Percentiles rank a stretch among this genome's conserved stretches.
Evolutionary conservation across 2,113 vertebrate genomes (phyloP).

Genomic region (Aleadryas rufinucha): DNA sequence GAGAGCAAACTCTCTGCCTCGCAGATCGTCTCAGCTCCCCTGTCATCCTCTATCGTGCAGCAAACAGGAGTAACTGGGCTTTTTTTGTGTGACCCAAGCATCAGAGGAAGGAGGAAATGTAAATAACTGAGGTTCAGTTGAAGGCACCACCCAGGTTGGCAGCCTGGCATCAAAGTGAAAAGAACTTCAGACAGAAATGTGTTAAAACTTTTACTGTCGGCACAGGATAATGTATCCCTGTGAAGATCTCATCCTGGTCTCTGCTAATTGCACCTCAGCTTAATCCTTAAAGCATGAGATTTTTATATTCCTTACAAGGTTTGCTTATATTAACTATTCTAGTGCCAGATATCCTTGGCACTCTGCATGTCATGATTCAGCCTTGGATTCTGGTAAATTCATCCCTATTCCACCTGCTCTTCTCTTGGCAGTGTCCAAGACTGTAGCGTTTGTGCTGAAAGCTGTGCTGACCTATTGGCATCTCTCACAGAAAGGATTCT

Average conservation of each 20-base stretch:
- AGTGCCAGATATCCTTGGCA: not conserved
- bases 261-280: not conserved
- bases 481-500: not conserved
- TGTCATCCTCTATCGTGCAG: not conserved
- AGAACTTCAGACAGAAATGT: not conserved
- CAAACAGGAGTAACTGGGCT: not conserved
- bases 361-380: not conserved
- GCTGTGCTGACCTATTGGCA: not conserved
- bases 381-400: not conserved
- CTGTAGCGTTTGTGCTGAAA: not conserved
- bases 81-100: not conserved
- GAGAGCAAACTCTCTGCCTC: not conserved
- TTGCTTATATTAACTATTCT: not conserved
- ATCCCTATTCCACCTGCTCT: not conserved
- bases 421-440: not conserved
- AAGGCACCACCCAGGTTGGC: not conserved
- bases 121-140: not conserved
- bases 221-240: not conserved
- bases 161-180: not conserved
- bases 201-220: not conserved
- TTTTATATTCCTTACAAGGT: not conserved
- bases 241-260: not conserved
- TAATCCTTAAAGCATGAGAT: not conserved
- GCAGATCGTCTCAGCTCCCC: not conserved
- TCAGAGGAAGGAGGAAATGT: not conserved